Evolutionary conservation across 2,797 vertebrate species (phyloP).

Genomic region (Coreius guichenoti): DNA sequence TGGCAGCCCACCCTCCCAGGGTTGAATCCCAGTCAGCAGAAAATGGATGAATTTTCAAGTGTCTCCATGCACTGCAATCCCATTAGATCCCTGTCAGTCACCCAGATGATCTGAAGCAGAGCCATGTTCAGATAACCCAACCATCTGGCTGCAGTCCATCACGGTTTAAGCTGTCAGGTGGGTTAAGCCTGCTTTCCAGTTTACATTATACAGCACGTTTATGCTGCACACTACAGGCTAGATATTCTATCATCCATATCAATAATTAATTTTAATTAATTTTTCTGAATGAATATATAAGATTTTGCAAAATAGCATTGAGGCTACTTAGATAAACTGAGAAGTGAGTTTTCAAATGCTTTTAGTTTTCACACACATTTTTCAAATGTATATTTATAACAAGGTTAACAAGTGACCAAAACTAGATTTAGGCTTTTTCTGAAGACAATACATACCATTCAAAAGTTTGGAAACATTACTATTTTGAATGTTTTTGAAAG

Average conservation of each 20-base stretch:
- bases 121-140: conserved; percentile 2
- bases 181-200: neutral
- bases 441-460: too few species aligned
- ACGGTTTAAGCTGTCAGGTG: neutral
- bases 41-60: conserved; percentile 68
- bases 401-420: neutral
- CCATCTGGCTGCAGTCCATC: conserved; percentile 16
- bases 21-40: conserved; percentile 70
- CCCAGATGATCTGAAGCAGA: conserved; percentile 15
- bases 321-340: neutral
- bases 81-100: conserved; percentile 45
- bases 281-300: neutral
- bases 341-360: neutral
- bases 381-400: too few species aligned
- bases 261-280: neutral
- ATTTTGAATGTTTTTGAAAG: too few species aligned
- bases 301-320: neutral
- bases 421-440: neutral
- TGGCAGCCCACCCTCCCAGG: conserved; percentile 56
- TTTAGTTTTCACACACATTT: neutral
- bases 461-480: too few species aligned
- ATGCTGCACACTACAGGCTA: neutral
- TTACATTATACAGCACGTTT: neutral
- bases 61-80: conserved; percentile 23
- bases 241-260: too few species aligned